These are phyloP conservation scores for Pangasius sanitwongsei DNA, from an alignment of 2,797 vertebrate genomes.

Conservation along the genomic window DNA sequence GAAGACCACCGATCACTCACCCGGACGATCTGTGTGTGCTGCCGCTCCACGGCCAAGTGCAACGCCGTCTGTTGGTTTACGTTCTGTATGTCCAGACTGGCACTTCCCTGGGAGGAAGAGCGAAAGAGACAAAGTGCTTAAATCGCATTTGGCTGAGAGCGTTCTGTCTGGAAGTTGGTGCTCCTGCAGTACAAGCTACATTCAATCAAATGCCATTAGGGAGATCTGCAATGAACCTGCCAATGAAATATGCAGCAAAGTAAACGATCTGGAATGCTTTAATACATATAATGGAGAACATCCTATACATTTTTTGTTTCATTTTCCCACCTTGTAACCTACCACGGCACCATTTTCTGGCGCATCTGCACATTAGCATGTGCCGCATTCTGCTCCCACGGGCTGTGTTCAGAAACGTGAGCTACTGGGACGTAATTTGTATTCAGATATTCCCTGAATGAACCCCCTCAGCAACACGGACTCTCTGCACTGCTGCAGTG, in stretches of 20 bases:
- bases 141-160: slow-evolving; percentile 34
- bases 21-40: slow-evolving; percentile 98
- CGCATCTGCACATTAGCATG: background rate
- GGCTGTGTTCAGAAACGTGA: slow-evolving; percentile 46
- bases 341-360: too few relatives aligned
- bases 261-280: background rate
- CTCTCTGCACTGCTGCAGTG: slow-evolving; percentile 55
- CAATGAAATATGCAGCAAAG: slow-evolving; percentile 4
- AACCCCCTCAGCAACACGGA: slow-evolving; percentile 48
- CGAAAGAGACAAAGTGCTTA: slow-evolving; percentile 34
- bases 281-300: background rate
- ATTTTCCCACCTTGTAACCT: background rate
- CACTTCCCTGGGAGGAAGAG: slow-evolving; percentile 81
- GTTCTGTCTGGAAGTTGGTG: slow-evolving; percentile 13
- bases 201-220: slow-evolving; percentile 35
- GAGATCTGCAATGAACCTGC: slow-evolving; percentile 13
- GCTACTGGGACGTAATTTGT: slow-evolving; percentile 53
- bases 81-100: slow-evolving; percentile 98
- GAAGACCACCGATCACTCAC: slow-evolving; percentile 72
- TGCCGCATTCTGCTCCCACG: slow-evolving; percentile 18
- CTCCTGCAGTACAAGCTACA: slow-evolving; percentile 6
- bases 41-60: slow-evolving; percentile 95
- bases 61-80: slow-evolving; percentile 98
- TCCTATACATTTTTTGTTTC: background rate
- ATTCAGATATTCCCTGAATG: slow-evolving; percentile 59